Conservation (phyloP, 1,140 invertebrate genomes). For the Pomacea maculata region DNA sequence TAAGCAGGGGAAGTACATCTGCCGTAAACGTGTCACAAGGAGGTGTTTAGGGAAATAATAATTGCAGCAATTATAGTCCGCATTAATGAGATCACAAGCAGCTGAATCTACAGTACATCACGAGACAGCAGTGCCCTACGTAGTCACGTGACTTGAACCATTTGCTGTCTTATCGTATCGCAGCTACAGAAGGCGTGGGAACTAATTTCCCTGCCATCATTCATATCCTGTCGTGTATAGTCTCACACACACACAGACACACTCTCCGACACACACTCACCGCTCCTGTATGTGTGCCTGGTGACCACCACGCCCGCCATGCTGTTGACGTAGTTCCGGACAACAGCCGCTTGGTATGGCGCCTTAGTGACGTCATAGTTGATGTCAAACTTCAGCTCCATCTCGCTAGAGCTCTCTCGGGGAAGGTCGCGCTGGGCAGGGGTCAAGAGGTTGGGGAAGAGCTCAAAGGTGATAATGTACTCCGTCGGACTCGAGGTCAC, state of each 20-base stretch:
- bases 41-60: too few species aligned
- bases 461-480: conserved; percentile 32
- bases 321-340: conserved; percentile 21
- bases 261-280: not conserved
- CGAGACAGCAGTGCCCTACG: too few species aligned
- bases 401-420: conserved; percentile 12
- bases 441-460: conserved; percentile 18
- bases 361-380: conserved; percentile 27
- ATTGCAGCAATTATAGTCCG: too few species aligned
- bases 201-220: too few species aligned
- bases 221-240: too few species aligned
- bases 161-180: too few species aligned
- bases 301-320: conserved; percentile 8
- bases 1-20: too few species aligned
- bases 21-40: too few species aligned
- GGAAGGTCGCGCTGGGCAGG: conserved; percentile 14
- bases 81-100: too few species aligned
- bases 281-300: not conserved
- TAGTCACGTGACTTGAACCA: too few species aligned
- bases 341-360: conserved; percentile 1
- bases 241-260: not conserved
- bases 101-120: too few species aligned
- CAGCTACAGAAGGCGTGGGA: too few species aligned
- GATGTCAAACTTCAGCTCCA: conserved; percentile 38
- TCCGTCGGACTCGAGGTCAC: conserved; percentile 33